phyloP scores from a whole-genome alignment of 64 coral and sea anemone genomes.

The Platygyra sinensis region DNA sequence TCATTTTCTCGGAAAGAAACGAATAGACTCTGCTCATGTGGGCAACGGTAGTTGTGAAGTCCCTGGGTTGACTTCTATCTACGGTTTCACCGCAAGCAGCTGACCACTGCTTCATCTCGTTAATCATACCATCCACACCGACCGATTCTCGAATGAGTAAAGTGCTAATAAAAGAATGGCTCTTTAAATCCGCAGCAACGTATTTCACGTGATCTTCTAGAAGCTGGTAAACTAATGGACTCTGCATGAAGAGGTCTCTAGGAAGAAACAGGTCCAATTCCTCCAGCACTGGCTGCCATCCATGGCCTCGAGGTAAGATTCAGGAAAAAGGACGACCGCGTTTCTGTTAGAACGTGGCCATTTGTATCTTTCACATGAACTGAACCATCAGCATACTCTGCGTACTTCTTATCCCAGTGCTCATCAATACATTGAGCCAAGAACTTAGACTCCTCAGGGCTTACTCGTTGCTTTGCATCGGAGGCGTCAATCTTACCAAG shows the following conservation, averaged over 20 bases:
- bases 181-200: constrained; percentile 25
- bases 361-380: constrained; percentile 59
- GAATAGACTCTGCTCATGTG: constrained; percentile 80
- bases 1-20: constrained; percentile 44
- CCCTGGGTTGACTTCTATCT: neutral
- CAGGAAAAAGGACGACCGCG: constrained; percentile 68
- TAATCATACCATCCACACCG: constrained; percentile 56
- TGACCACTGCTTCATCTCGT: constrained; percentile 68
- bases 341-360: constrained; percentile 29
- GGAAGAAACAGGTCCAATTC: constrained; percentile 20
- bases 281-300: constrained; percentile 25
- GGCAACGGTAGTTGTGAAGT: constrained; percentile 49
- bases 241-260: constrained; percentile 33
- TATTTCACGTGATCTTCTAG: constrained; percentile 69
- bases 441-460: neutral
- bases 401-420: constrained; percentile 69
- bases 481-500: neutral
- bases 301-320: constrained; percentile 57
- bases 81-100: neutral
- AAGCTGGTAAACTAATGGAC: constrained; percentile 19
- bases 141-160: constrained; percentile 42
- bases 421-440: constrained; percentile 53
- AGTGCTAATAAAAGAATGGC: constrained; percentile 43
- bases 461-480: neutral
- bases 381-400: constrained; percentile 45